phyloP scores from a whole-genome alignment of 2,888 invertebrate genomes.

The Euplagia quadripunctaria region DNA sequence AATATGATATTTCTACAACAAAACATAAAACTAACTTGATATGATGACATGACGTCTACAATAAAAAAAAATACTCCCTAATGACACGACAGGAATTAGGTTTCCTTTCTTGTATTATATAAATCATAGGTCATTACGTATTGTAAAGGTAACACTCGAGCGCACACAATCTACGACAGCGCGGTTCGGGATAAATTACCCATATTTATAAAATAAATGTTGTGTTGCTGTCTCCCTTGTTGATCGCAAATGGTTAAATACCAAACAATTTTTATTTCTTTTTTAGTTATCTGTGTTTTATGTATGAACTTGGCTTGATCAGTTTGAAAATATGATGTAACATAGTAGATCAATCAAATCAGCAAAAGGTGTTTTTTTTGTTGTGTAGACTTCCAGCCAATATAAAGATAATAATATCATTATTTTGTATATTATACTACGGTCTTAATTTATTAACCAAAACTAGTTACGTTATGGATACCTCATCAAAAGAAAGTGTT shows the following conservation, averaged over 20 bases:
- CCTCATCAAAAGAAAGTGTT: too few species aligned
- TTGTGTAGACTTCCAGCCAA: too few species aligned
- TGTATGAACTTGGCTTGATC: not conserved
- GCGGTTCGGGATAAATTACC: conserved; percentile 34
- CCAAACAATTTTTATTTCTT: conserved; percentile 3
- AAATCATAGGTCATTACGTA: conserved; percentile 39
- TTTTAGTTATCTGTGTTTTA: not conserved
- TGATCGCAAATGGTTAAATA: not conserved
- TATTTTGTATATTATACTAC: too few species aligned
- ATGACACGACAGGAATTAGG: not conserved
- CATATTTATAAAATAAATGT: conserved; percentile 42
- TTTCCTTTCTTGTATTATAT: conserved; percentile 4
- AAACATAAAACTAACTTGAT: too few species aligned
- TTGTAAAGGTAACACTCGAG: conserved; percentile 27
- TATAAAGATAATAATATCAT: too few species aligned
- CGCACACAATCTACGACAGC: conserved; percentile 21
- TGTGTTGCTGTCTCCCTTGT: conserved; percentile 14
- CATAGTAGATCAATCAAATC: too few species aligned
- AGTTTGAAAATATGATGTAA: not conserved
- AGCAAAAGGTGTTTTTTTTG: too few species aligned
- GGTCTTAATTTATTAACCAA: too few species aligned
- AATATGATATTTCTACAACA: too few species aligned
- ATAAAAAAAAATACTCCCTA: not conserved
- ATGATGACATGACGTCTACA: not conserved
- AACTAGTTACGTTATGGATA: too few species aligned